phyloP scores from a whole-genome alignment of 2,113 vertebrate species.

The Galemys pyrenaicus region DNA sequence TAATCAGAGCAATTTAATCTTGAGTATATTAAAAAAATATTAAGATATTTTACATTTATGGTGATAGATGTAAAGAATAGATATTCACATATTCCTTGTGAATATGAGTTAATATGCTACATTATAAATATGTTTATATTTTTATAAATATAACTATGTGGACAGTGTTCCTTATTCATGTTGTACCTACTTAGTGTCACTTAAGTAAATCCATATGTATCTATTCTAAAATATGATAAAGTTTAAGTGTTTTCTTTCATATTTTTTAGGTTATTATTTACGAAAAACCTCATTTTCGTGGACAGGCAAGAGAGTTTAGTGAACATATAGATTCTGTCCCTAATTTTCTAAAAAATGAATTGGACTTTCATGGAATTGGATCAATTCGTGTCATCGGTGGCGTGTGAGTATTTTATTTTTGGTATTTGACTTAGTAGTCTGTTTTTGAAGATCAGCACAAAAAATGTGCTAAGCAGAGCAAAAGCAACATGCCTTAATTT shows the following conservation, averaged over 20 bases:
- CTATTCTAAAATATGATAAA: not conserved
- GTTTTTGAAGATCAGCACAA: not conserved
- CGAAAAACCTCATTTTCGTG: conserved; percentile 86
- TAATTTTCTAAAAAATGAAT: conserved; percentile 74
- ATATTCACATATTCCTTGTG: not conserved
- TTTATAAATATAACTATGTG: not conserved
- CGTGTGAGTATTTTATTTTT: conserved; percentile 87
- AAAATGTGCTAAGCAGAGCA: not conserved
- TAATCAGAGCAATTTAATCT: conserved; percentile 1
- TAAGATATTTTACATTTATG: conserved; percentile 20
- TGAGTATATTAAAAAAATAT: not conserved
- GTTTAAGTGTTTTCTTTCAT: conserved; percentile 60
- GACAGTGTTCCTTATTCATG: not conserved
- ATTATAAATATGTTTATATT: not conserved
- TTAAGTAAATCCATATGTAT: not conserved
- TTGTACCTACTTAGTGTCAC: not conserved
- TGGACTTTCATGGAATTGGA: conserved; percentile 81
- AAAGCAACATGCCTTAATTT: not conserved
- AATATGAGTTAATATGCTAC: not conserved
- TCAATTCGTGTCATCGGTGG: conserved; percentile 90
- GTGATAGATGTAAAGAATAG: no score
- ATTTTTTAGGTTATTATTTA: conserved; percentile 89
- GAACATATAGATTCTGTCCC: conserved; percentile 84
- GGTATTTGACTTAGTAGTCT: not conserved
- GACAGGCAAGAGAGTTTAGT: conserved; percentile 85